A percentile compares a stretch with the other conserved stretches of the same genome.
These are phyloP conservation scores for Acrocyrtus sp. DNA, from an alignment of 2,888 invertebrate species.

Conservation along the genomic window DNA sequence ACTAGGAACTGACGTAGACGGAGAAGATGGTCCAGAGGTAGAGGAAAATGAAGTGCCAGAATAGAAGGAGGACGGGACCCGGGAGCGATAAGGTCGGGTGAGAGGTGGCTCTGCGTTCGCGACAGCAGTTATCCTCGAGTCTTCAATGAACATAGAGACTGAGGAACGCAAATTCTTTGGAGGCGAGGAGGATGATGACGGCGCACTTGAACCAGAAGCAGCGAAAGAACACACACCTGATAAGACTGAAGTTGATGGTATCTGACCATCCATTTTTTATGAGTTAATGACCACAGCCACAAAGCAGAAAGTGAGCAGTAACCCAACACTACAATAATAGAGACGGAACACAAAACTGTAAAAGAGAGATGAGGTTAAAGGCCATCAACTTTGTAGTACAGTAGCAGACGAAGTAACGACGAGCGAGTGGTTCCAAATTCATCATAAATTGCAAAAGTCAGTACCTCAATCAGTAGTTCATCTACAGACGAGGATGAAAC, in stretches of 20 bases:
- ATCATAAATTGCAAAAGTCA: no score
- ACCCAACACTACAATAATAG: no score
- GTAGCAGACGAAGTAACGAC: no score
- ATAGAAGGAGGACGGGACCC: constrained; percentile 1
- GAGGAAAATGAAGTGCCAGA: constrained; percentile 3
- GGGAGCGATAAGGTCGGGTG: constrained; percentile 6
- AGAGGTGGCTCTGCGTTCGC: constrained; percentile 52
- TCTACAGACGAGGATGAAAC: not conserved
- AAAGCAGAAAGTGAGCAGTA: no score
- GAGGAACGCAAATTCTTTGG: constrained; percentile 54
- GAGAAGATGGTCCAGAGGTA: not conserved
- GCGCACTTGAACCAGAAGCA: no score
- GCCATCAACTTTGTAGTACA: no score
- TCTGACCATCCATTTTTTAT: constrained; percentile 23
- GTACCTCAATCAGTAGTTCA: not conserved
- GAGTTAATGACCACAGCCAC: not conserved
- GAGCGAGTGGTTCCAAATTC: no score
- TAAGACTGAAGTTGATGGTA: no score
- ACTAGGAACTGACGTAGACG: not conserved
- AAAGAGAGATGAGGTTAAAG: no score
- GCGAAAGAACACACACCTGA: no score
- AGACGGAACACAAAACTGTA: no score
- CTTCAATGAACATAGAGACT: constrained; percentile 61
- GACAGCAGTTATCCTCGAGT: constrained; percentile 55
- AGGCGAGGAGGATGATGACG: constrained; percentile 5